Percentiles rank a stretch among this genome's conserved stretches.
These are phyloP conservation scores for Mirounga angustirostris DNA, from an alignment of 2,113 vertebrate species.

Conservation along the genomic window DNA sequence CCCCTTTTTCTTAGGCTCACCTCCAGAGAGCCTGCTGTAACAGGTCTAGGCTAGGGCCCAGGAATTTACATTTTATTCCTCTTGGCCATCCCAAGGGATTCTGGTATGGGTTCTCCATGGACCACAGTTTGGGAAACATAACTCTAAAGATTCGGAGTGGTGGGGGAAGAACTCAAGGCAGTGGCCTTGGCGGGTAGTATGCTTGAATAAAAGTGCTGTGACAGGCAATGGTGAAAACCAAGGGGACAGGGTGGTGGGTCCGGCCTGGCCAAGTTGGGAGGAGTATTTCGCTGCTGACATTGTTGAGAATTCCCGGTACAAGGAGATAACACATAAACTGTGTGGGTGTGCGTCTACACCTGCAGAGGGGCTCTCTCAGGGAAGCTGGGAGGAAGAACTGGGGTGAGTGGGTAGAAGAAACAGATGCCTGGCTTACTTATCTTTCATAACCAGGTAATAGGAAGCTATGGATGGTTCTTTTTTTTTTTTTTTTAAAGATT, in stretches of 20 bases:
- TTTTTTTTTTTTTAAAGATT: too few relatives aligned
- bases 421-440: too few relatives aligned
- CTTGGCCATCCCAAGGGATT: fast-evolving
- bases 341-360: background rate
- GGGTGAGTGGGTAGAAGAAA: background rate
- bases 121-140: background rate
- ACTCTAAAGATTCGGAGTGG: background rate
- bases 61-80: background rate
- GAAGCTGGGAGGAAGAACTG: background rate
- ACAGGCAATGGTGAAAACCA: fast-evolving
- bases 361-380: background rate
- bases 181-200: background rate
- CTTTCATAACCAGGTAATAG: background rate
- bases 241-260: too few relatives aligned
- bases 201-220: background rate
- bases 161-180: background rate
- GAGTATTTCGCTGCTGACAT: background rate
- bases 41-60: background rate
- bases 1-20: background rate
- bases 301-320: background rate
- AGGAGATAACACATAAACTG: too few relatives aligned
- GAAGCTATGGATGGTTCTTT: background rate
- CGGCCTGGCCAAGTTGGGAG: background rate
- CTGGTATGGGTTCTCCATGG: background rate
- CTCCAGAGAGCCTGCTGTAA: background rate